Percentiles rank a stretch among this genome's conserved stretches.
phyloP scores from a whole-genome alignment of 2,113 vertebrate species.

The Tricholaema leucomelas region DNA sequence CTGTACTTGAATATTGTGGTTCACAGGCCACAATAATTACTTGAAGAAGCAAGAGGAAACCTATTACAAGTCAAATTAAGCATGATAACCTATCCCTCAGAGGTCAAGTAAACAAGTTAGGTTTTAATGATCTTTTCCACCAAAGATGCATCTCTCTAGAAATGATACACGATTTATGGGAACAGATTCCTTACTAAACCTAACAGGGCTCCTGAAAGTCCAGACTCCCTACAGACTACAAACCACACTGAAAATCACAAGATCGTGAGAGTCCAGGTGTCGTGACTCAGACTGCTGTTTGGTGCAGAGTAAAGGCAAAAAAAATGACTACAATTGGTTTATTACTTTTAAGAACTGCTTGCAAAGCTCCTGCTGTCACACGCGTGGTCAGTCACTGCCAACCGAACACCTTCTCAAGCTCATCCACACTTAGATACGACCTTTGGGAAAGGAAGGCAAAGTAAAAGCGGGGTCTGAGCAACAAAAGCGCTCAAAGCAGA shows the following conservation, averaged over 20 bases:
- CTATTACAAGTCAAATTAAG: not conserved
- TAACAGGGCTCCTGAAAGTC: not conserved
- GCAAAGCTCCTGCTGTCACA: not conserved
- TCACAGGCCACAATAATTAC: not conserved
- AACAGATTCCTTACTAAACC: not conserved
- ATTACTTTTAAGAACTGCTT: fast-evolving
- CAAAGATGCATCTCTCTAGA: not conserved
- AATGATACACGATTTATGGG: fast-evolving
- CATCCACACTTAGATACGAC: not conserved
- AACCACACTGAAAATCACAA: fast-evolving
- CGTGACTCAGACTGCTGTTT: fast-evolving
- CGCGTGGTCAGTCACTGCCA: fast-evolving
- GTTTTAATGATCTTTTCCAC: not conserved
- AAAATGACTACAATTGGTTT: fast-evolving
- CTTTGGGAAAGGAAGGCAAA: too few relatives aligned
- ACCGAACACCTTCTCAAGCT: not conserved
- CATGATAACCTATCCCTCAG: not conserved
- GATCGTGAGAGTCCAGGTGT: fast-evolving
- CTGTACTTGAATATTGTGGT: not conserved
- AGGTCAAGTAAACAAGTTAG: not conserved
- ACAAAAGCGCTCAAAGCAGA: fast-evolving
- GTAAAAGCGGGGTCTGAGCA: fast-evolving
- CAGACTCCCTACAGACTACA: fast-evolving
- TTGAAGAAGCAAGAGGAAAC: not conserved
- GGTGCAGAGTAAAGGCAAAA: not conserved